Base-by-base conservation (phyloP, 2,797 vertebrate genomes). In the Labeo calbasu region DNA sequence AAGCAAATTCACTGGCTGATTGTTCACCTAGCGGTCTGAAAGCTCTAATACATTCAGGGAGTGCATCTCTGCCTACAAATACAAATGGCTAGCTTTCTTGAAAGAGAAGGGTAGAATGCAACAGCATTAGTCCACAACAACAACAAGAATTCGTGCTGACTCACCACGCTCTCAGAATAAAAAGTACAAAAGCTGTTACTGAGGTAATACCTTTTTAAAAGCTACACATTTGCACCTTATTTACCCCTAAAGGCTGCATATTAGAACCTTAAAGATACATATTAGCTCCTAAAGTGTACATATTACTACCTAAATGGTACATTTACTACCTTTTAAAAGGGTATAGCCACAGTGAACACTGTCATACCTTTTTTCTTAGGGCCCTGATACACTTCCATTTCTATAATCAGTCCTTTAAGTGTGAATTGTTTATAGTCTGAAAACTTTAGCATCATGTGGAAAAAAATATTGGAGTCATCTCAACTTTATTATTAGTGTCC, bases 1-100 rank as follows among this genome's bases (percentile, higher is more conserved):
- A 23, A 59, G 84, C 51, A 76, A 81, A 81, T 57, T 28, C 69
- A 77, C 43, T 23, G 55, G 51, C 59, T 75, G 75, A 87, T 75
- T 75, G 79, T 81, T 71, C 69, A 68, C 78, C 66, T 77, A 59
- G 48, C 13, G 9, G 57, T 55, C 65, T 71, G 23, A 77, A 77
- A 82, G 79, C 72, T 21, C 4, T n/a, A 75, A 66, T 71, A 70
- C 57, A 55, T 81, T 70, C 10, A 71, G 15, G 77, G 15, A 40
- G 14, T 19, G 4, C 68, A 77, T 69, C 53, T 57, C 63, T 69
- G 21, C n/a, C 50, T n/a, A 65, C 43, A 75, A 63, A 82, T 23
- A 23, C 46, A 12, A 51, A 71, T 13, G 3, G 21, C 6, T 36
- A 82, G 55, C 55, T 48, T 28, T 63, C 55, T 73, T 17, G 8